Evolutionary conservation across 2,113 vertebrate species (phyloP), one percentile per base, ranked within the genome.

Genomic region (Galemys pyrenaicus): DNA sequence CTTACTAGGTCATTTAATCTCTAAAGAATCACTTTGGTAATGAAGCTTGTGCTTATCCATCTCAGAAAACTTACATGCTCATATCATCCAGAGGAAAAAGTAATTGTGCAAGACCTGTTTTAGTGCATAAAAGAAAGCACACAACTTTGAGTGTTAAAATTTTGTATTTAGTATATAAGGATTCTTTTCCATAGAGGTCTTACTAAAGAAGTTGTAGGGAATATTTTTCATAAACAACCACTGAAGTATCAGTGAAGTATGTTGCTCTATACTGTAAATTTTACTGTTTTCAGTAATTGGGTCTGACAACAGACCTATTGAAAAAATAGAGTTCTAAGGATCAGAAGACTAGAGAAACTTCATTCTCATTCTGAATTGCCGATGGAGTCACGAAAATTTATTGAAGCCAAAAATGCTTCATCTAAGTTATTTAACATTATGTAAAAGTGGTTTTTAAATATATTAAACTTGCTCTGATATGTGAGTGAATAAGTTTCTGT

Each of bases 401-500:
- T 83, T 44, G n/a, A 30, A 74, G 28, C 15, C 68, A 68, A 67
- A 89, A n/a, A 60, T 54, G 26, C 92, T 88, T 84, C 30, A 74
- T 71, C 10, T 2, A 92, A 84, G 49, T 77, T 93, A 68, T 41
- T 79, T 73, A 87, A 49, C 7, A 26, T 78, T 85, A 67, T 35
- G 88, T 20, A 17, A 49, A 19, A 15, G 62, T 68, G 78, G 56
- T 94, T 92, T 94, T 96, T 56, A 91, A 92, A 65, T 91, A 9
- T 87, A 37, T 56, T 79, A 77, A 9, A 74, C 75, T 93, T 89
- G 77, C 54, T 95, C 41, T 64, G 1, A 35, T 70, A n/a, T 73
- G 30, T 62, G 51, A 95, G 41, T 51, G 32, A 39, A 86, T 79
- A 94, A 19, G 24, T 68, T 82, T 82, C 4, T 80, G 30, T 80